Evolutionary conservation across 2,113 vertebrate species (phyloP).

Genomic region (Symphodus melops): DNA sequence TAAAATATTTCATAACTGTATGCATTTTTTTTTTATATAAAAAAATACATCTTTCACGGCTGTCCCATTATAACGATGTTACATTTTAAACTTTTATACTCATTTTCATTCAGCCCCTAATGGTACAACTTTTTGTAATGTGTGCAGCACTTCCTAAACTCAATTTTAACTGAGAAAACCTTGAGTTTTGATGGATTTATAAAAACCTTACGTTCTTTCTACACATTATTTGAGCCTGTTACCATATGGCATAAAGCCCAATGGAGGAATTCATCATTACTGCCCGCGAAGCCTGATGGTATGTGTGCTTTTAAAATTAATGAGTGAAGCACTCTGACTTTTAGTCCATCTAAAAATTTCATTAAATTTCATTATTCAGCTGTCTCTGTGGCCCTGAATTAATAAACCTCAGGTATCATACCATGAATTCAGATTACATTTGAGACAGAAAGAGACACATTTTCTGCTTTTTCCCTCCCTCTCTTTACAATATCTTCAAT

Average conservation of each 20-base stretch:
- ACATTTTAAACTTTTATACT: background rate
- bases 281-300: slow-evolving; percentile 53
- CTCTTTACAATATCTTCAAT: slow-evolving; percentile 55
- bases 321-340: slow-evolving; percentile 81
- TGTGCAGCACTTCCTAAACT: slow-evolving; percentile 2
- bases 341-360: slow-evolving; percentile 83
- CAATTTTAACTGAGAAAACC: slow-evolving; percentile 22
- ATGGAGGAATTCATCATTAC: slow-evolving; percentile 69
- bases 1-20: no score
- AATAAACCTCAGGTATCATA: slow-evolving; percentile 77
- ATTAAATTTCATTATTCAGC: slow-evolving; percentile 84
- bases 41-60: background rate
- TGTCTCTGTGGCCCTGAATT: slow-evolving; percentile 81
- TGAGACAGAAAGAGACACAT: slow-evolving; percentile 42
- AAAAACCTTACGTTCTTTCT: slow-evolving; percentile 4
- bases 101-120: background rate
- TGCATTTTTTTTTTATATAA: no score
- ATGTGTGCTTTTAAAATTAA: slow-evolving; percentile 81
- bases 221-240: background rate
- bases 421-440: slow-evolving; percentile 78
- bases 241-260: slow-evolving; percentile 45
- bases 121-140: background rate
- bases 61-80: background rate
- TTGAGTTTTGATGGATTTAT: slow-evolving; percentile 28
- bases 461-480: slow-evolving; percentile 6